Conservation (phyloP, 2,113 vertebrate species). For the Amphiprion ocellaris region DNA sequence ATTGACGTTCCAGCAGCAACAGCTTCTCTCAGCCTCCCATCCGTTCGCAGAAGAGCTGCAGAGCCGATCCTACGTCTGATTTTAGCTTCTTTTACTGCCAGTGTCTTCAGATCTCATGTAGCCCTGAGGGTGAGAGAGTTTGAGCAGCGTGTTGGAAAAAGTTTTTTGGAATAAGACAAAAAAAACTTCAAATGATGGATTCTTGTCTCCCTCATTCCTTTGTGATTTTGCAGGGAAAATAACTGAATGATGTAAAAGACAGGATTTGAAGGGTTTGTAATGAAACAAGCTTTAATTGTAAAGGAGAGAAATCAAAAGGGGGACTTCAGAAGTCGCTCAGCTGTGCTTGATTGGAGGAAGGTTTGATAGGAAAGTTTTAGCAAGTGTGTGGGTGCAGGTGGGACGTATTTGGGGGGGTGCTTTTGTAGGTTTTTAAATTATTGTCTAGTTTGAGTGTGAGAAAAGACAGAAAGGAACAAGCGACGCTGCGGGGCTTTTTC, state of each 20-base stretch:
- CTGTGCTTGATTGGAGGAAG: slow-evolving; percentile 5
- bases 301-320: background rate
- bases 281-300: slow-evolving; percentile 15
- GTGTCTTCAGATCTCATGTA: slow-evolving; percentile 38
- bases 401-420: slow-evolving; percentile 14
- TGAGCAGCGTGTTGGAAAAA: slow-evolving; percentile 1
- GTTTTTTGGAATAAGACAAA: slow-evolving; percentile 2
- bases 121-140: slow-evolving; percentile 35
- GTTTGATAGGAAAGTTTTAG: slow-evolving; percentile 37
- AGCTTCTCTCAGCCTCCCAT: background rate
- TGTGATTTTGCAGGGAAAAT: slow-evolving; percentile 24
- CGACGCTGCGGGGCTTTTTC: background rate
- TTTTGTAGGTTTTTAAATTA: slow-evolving; percentile 66
- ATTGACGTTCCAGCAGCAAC: background rate
- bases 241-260: slow-evolving; percentile 20
- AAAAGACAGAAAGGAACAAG: slow-evolving; percentile 18
- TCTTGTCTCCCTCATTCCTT: background rate
- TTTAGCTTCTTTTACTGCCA: slow-evolving; percentile 23
- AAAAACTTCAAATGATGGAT: slow-evolving; percentile 23
- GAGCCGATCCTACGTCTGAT: slow-evolving; percentile 29
- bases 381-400: slow-evolving; percentile 35
- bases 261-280: slow-evolving; percentile 6
- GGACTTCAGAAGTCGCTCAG: too few relatives aligned
- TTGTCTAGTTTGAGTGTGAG: slow-evolving; percentile 14
- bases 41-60: background rate